Evolutionary conservation across 2,113 vertebrate species (phyloP), one percentile per base, ranked within the genome.

Genomic region (Eulemur rufifrons): DNA sequence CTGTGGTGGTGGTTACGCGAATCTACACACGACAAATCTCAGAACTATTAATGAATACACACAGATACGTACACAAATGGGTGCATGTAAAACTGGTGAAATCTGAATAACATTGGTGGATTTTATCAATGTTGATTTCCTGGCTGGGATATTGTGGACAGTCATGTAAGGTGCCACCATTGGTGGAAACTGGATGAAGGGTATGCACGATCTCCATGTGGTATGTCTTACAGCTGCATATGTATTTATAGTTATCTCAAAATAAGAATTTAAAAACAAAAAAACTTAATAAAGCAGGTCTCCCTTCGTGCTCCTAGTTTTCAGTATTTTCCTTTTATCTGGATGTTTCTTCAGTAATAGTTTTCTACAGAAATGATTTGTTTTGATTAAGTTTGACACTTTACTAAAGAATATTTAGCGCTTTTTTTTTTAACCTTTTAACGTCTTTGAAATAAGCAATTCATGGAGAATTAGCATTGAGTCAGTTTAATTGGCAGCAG

Each of bases 371-470:
- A 96, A 89, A n/a, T 83, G 32, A 86, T 86, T 88, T 86, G 27
- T 95, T 96, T 95, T 94, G 69, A 81, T 97, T 94, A 78, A 69
- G n/a, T 82, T 68, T 64, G 78, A 61, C 45, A 56, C 34, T 23
- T 66, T 64, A 84, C 56, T 93, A 39, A 94, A 68, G 66, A 89
- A 52, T 89, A 52, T 32, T 86, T 89, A 59, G 68, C 50, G 5
- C 42, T 45, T 92, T 89, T 93, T 89, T 93, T 23, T 47, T 93
- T 74, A 6, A 59, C 29, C 63, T 89, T 95, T 86, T 56, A 84
- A 68, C 81, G 66, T 76, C 81, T 94, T 90, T 76, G 45, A 87
- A 84, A 25, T 74, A 88, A 50, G 17, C 0, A 96, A 12, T 69
- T 92, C 27, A 20, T 27, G 32, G 63, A 80, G 52, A 61, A 18